These are phyloP conservation scores for Heliopora coerulea DNA, from an alignment of 92 coral and sea anemone genomes.

Conservation along the genomic window DNA sequence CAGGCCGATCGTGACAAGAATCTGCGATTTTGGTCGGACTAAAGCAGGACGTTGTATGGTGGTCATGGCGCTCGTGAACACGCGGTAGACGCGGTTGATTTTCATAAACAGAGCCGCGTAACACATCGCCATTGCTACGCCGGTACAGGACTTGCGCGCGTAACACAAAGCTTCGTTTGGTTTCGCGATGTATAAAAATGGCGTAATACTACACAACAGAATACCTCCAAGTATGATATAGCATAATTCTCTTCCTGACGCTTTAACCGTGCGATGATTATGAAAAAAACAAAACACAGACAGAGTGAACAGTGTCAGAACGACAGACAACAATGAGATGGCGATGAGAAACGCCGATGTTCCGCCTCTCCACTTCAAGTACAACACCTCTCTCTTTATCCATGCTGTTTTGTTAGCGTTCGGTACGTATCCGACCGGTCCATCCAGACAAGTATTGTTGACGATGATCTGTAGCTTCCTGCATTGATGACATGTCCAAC, in stretches of 20 bases:
- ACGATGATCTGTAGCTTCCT: conserved; percentile 12
- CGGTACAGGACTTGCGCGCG: conserved; percentile 55
- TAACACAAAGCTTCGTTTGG: conserved; percentile 62
- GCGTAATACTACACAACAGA: conserved; percentile 54
- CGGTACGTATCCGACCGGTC: conserved; percentile 40
- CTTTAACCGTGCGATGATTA: conserved; percentile 64
- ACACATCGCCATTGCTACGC: conserved; percentile 62
- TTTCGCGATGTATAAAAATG: conserved; percentile 55
- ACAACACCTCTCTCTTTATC: conserved; percentile 15
- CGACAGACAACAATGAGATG: background rate
- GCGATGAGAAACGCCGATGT: background rate
- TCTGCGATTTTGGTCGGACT: conserved; percentile 70
- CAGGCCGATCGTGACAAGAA: conserved; percentile 61
- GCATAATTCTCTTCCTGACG: conserved; percentile 71
- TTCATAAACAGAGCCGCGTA: conserved; percentile 76
- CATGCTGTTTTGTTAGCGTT: conserved; percentile 15
- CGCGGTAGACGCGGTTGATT: conserved; percentile 77
- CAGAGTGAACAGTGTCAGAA: background rate
- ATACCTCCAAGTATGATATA: conserved; percentile 64
- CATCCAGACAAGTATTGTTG: conserved; percentile 41
- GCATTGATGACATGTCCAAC: conserved; percentile 46
- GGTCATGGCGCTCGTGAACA: conserved; percentile 68
- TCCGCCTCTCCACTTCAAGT: conserved; percentile 2
- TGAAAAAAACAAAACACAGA: background rate
- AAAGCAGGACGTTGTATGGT: conserved; percentile 68